Percentiles rank a stretch among this genome's conserved stretches.
Conservation (phyloP, 2,888 invertebrate species). For the Lochmaea capreae region DNA sequence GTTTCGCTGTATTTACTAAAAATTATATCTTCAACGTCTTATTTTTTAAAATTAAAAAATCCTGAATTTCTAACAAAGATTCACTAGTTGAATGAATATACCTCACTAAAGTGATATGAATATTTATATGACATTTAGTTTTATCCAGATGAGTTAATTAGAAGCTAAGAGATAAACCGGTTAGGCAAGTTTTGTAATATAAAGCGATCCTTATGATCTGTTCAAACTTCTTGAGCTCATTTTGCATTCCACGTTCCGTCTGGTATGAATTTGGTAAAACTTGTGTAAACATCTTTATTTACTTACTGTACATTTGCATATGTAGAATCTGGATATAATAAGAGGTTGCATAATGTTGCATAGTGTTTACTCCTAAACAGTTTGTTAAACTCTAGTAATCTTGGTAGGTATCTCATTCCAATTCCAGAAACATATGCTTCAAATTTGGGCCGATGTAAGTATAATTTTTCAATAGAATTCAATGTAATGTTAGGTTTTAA, state of each 20-base stretch:
- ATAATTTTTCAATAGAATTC: no score
- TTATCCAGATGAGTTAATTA: not conserved
- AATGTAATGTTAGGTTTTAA: no score
- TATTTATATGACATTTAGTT: not conserved
- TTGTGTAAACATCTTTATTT: conserved; percentile 2
- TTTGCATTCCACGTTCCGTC: not conserved
- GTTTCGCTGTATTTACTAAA: no score
- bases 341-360: conserved; percentile 1
- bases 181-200: not conserved
- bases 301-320: not conserved
- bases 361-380: not conserved
- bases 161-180: not conserved
- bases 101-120: no score
- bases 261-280: not conserved
- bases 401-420: not conserved
- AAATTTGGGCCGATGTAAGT: not conserved
- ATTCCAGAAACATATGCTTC: not conserved
- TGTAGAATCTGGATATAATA: not conserved
- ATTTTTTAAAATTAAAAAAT: no score
- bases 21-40: no score
- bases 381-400: not conserved
- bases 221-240: not conserved
- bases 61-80: no score
- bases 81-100: no score
- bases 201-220: not conserved